A percentile compares a stretch with the other conserved stretches of the same genome.
Conservation (phyloP, 2,888 invertebrate species). For the Agrochola lota region DNA sequence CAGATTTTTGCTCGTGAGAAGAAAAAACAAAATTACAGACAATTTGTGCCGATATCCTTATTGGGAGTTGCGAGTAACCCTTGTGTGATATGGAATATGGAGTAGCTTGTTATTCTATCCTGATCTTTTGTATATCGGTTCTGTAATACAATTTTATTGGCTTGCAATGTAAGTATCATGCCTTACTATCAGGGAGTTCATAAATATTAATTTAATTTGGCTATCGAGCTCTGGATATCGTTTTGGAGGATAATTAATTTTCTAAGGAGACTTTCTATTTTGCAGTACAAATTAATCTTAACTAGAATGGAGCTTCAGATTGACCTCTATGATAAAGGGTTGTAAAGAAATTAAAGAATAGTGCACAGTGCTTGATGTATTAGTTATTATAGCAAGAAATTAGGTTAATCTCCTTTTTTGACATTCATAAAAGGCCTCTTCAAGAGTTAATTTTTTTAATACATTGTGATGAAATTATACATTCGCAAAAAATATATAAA, state of each 20-base stretch:
- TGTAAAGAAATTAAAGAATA: neutral
- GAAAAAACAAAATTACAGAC: conserved; percentile 88
- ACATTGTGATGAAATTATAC: neutral
- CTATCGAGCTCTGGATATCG: conserved; percentile 18
- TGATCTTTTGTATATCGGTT: conserved; percentile 31
- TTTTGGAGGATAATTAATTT: conserved; percentile 22
- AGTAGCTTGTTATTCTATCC: conserved; percentile 40
- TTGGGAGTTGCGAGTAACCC: conserved; percentile 84
- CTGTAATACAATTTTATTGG: conserved; percentile 30
- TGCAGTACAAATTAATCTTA: conserved; percentile 5
- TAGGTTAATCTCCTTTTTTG: neutral
- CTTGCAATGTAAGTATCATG: neutral
- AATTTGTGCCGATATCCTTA: conserved; percentile 89
- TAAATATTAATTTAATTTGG: conserved; percentile 20
- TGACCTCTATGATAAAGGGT: neutral
- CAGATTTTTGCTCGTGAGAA: conserved; percentile 86
- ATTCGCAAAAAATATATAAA: too few species aligned
- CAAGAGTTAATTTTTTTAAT: neutral
- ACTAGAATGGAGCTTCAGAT: neutral
- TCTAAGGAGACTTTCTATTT: conserved; percentile 11
- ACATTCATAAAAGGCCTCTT: neutral
- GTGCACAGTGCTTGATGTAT: neutral
- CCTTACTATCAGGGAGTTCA: conserved; percentile 6
- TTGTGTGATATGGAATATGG: conserved; percentile 75
- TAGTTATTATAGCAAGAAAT: neutral